Percentiles rank a stretch among this genome's conserved stretches.
Conservation (phyloP, 2,888 invertebrate species). For the Troides helena region DNA sequence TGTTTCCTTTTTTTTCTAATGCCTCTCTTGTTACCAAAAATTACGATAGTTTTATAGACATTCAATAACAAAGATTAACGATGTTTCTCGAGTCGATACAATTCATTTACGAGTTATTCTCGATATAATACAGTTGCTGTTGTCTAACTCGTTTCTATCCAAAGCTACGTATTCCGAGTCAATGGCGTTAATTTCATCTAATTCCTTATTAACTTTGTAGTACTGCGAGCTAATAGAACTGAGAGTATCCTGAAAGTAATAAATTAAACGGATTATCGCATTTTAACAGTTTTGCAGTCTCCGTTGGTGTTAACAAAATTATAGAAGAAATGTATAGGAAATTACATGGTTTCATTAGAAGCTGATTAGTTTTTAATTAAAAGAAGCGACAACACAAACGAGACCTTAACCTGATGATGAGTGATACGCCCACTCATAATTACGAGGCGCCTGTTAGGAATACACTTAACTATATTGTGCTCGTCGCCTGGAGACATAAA, state of each 20-base stretch:
- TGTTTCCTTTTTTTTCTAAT: not conserved
- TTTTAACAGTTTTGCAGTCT: too few species aligned
- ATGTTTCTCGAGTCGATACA: not conserved
- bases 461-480: too few species aligned
- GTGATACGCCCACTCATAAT: too few species aligned
- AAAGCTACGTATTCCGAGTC: not conserved
- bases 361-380: too few species aligned
- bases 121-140: not conserved
- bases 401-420: too few species aligned
- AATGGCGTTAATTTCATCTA: conserved; percentile 41
- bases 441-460: too few species aligned
- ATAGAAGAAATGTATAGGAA: too few species aligned
- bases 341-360: too few species aligned
- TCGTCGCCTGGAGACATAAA: too few species aligned
- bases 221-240: conserved; percentile 53
- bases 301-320: too few species aligned
- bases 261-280: too few species aligned
- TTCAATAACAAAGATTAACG: not conserved
- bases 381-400: too few species aligned
- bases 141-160: not conserved
- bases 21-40: not conserved
- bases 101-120: not conserved
- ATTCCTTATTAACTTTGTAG: conserved; percentile 50
- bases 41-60: not conserved
- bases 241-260: conserved; percentile 55